Base-by-base conservation (phyloP, 2,113 vertebrate genomes). In the Lipotes vexillifer region DNA sequence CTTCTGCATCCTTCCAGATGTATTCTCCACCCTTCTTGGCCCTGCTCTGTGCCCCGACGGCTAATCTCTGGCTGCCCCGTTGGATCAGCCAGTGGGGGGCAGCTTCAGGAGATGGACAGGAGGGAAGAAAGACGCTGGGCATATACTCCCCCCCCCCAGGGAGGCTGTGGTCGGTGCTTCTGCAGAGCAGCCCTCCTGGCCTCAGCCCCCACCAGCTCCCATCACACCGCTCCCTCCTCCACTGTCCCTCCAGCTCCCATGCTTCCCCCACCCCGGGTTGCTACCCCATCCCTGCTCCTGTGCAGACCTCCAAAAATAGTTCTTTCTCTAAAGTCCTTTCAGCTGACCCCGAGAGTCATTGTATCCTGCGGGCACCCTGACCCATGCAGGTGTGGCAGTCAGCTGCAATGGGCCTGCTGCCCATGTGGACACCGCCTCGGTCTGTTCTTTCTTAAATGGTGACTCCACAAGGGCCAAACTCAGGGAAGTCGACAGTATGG, bases 391-490 rank as follows among this genome's bases (percentile, higher is more conserved):
- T 3, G n/a, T 44, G n/a, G 36, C 91, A 27, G 61, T 4, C 89
- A 59, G 52, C 44, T 29, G 27, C 89, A 13, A 0, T 6, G 33
- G 27, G 14, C 31, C 61, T 20, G 1, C 15, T 9, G 31, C 31
- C 20, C 0, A 0, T 31, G 69, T 1, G 13, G n/a, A 38, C 15
- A 6, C 18, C 27, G 38, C 55, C 55, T 21, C 17, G 0, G 5
- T 69, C 57, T 75, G 66, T 57, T 21, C 83, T 77, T 27, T 68
- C 80, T 72, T 61, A 61, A 68, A 46, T 4, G 41, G 25, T 46
- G 20, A 31, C 52, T 25, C 13, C 41, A 15, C 1, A 0, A 20
- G n/a, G 63, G 10, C 69, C 69, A 46, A 52, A 49, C n/a, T 44
- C 38, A 2, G 1, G 74, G 5, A 55, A n/a, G 61, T 29, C 9